phyloP scores from a whole-genome alignment of 2,888 invertebrate species.

The Rhimphoctona megacephalus region DNA sequence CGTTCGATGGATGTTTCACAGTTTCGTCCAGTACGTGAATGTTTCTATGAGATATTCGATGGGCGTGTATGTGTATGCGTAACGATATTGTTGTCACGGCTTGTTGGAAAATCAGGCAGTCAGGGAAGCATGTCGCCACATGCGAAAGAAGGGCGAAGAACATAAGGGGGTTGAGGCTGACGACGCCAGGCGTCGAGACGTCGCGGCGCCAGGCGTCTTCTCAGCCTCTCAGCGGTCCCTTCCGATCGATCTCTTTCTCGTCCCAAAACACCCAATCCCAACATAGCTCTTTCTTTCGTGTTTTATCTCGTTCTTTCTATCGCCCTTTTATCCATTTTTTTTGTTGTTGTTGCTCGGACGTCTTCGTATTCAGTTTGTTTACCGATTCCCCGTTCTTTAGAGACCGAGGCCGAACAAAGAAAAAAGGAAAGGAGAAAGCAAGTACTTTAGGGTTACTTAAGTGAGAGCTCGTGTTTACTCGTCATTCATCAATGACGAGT shows the following conservation, averaged over 20 bases:
- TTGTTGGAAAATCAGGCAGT: conserved; percentile 76
- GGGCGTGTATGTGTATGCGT: conserved; percentile 31
- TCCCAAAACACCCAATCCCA: conserved; percentile 61
- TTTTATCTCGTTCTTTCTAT: conserved; percentile 61
- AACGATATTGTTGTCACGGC: conserved; percentile 73
- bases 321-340: conserved; percentile 57
- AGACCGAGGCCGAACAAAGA: neutral
- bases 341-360: neutral
- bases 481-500: conserved; percentile 18
- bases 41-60: conserved; percentile 6
- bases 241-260: conserved; percentile 73
- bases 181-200: conserved; percentile 74
- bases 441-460: neutral
- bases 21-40: conserved; percentile 18
- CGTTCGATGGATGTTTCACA: conserved; percentile 5
- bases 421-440: neutral
- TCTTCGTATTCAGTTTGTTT: conserved; percentile 54
- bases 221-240: conserved; percentile 70
- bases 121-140: conserved; percentile 53
- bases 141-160: conserved; percentile 53
- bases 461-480: conserved; percentile 24
- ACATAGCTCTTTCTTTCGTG: conserved; percentile 32
- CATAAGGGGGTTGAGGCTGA: conserved; percentile 81
- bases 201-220: conserved; percentile 72
- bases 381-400: conserved; percentile 46